These are phyloP conservation scores for Microtus oregoni DNA, from an alignment of 2,113 vertebrate species.

Conservation along the genomic window DNA sequence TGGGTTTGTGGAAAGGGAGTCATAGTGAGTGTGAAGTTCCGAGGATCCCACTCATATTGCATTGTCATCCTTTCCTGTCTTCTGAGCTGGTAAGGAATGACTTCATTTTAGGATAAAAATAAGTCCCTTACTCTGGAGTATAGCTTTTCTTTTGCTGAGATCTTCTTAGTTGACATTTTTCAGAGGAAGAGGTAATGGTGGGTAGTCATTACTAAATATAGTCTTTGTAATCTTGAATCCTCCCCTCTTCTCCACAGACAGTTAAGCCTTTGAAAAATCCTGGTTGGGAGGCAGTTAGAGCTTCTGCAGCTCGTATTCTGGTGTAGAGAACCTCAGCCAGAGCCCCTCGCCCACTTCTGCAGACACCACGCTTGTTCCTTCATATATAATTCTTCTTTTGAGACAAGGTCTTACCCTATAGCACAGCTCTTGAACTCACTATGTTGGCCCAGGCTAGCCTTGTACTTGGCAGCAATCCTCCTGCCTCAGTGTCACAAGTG, in stretches of 20 bases:
- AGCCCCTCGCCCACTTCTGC: background rate
- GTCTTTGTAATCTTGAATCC: background rate
- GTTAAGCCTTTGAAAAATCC: background rate
- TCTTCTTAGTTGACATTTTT: background rate
- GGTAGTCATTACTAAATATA: background rate
- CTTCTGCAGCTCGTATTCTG: background rate
- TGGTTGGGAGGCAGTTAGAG: background rate
- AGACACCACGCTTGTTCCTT: background rate
- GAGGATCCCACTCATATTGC: no score
- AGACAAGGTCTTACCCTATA: background rate
- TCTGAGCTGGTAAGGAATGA: background rate
- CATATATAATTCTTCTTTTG: background rate
- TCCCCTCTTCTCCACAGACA: background rate
- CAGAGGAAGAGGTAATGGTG: background rate
- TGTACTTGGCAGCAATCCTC: background rate
- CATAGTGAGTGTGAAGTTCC: background rate
- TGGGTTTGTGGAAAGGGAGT: no score
- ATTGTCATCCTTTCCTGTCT: background rate
- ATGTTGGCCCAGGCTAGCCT: background rate
- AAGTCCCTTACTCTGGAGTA: background rate
- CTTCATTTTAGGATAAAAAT: background rate
- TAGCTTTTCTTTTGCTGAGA: background rate
- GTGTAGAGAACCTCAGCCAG: background rate
- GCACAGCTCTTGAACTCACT: background rate
- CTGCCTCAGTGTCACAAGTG: background rate